These are phyloP conservation scores for Bradypodion pumilum DNA, from an alignment of 2,797 vertebrate species.

Conservation along the genomic window DNA sequence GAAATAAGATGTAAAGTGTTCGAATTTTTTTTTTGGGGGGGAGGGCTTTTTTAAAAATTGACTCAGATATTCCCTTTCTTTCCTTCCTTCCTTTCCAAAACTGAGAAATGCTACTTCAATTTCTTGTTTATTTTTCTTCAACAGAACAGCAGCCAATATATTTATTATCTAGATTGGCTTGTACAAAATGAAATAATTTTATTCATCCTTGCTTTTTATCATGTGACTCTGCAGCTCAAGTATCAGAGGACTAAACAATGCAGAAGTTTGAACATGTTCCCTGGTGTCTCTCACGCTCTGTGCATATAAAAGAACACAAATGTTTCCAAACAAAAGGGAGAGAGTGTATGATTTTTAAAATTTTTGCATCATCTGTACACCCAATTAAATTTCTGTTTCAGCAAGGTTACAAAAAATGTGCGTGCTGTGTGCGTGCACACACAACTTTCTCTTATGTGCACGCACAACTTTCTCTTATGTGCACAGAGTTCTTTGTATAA, in stretches of 20 bases:
- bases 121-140: neutral
- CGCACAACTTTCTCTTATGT: too few species aligned
- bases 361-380: slow-evolving; percentile 57
- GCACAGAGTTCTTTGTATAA: too few species aligned
- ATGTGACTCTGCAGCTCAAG: slow-evolving; percentile 88
- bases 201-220: slow-evolving; percentile 87
- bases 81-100: slow-evolving; percentile 31
- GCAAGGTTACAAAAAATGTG: rapidly evolving
- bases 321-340: neutral
- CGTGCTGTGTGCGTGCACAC: neutral
- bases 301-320: neutral
- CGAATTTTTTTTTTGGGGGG: too few species aligned
- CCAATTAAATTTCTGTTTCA: slow-evolving; percentile 40
- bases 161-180: slow-evolving; percentile 82
- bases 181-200: slow-evolving; percentile 82
- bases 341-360: too few species aligned
- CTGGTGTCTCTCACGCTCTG: slow-evolving; percentile 66
- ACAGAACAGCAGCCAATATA: slow-evolving; percentile 58
- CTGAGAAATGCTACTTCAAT: neutral
- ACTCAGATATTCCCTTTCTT: slow-evolving; percentile 63
- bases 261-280: slow-evolving; percentile 74
- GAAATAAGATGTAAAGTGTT: neutral
- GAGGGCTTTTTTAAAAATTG: too few species aligned
- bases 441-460: too few species aligned
- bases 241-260: slow-evolving; percentile 80